Conservation (phyloP, 2,113 vertebrate species). For the Brevimyrus niger region DNA sequence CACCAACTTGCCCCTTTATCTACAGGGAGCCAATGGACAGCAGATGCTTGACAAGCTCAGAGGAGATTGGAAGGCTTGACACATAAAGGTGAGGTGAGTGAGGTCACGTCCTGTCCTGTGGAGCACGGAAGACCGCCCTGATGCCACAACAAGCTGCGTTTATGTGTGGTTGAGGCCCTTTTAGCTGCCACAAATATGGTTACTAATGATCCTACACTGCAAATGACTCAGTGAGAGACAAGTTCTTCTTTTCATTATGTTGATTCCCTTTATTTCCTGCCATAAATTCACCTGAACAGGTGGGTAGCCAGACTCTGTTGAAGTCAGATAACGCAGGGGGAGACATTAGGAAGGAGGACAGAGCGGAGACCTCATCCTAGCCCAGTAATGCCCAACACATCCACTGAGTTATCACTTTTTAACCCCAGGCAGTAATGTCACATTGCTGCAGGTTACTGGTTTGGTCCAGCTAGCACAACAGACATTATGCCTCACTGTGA, state of each 20-base stretch:
- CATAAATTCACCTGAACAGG: background rate
- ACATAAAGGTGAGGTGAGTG: background rate
- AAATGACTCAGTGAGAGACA: background rate
- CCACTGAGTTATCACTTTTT: too few relatives aligned
- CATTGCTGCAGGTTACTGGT: conserved; percentile 83
- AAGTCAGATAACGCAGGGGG: background rate
- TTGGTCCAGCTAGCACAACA: conserved; percentile 82
- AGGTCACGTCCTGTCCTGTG: background rate
- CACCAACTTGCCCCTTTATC: background rate
- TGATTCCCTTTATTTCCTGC: too few relatives aligned
- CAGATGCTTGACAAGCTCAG: background rate
- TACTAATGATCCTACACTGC: background rate
- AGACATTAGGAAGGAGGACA: background rate
- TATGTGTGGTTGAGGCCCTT: background rate
- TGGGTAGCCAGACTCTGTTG: background rate
- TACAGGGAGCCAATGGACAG: background rate
- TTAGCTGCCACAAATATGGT: background rate
- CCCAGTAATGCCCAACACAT: too few relatives aligned
- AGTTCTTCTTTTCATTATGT: too few relatives aligned
- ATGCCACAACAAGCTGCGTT: background rate
- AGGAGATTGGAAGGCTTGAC: background rate
- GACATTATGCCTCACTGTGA: conserved; percentile 53
- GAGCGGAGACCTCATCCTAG: background rate
- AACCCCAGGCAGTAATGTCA: conserved; percentile 67
- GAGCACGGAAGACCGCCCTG: background rate